Evolutionary conservation across 2,888 invertebrate genomes (phyloP), one percentile per base, ranked within the genome.

Genomic region (Adelognathus sp.): DNA sequence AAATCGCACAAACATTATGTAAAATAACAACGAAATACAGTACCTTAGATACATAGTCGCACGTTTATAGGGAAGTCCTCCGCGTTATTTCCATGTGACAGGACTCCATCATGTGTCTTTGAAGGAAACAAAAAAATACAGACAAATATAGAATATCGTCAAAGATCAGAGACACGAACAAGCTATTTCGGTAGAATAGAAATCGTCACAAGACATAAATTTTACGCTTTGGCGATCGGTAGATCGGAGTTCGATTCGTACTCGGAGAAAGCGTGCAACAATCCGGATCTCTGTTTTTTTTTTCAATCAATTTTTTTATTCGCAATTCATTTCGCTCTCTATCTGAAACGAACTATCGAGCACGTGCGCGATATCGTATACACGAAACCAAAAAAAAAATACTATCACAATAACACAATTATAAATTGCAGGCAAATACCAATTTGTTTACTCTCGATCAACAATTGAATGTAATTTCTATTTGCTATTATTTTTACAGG

Each of bases 231-330:
- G 74, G 73, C 60, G 78, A 74, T 74, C 64, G 78, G 50, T 63
- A 52, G 24, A 36, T 63, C 29, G 29, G 16, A 60, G 46, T 60
- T 21, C 36, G 71, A 66, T 50, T 39, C 60, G 79, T 79, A 66
- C 83, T 82, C 73, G 78, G 63, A 60, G 76, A 77, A 74, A 77
- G 77, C 74, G 66, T 46, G 39, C 41, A 66, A 44, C 39, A 74
- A 56, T 66, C 60, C 52, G 24, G 33, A 33, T 31, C 21, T 46
- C 11, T n/a, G 14, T 36, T 60, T 60, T 61, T 61, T 41, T 50
- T 5, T 66, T 60, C 31, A 50, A 29, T 27, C 16, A 16, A 27
- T 66, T 67, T 63, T 63, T 60, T 52, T 21, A 31, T 36, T 3
- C 11, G 6, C 16, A 5, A n/a, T 54, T 31, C 41, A 14, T 52